Base-by-base conservation (phyloP, 2,888 invertebrate species). In the Chironomus riparius region DNA sequence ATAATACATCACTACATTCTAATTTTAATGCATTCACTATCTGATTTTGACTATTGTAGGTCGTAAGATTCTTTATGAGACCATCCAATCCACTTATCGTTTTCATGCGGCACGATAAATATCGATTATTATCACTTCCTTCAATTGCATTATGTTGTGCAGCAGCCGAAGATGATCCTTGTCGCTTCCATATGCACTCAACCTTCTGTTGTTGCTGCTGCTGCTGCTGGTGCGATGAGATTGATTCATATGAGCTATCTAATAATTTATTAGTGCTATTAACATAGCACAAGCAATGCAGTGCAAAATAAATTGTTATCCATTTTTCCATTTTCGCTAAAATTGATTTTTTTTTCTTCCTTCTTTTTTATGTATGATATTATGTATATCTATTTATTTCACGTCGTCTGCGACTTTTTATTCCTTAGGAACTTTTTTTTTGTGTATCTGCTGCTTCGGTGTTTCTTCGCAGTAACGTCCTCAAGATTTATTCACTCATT, bases 1-100 rank as follows among this genome's bases (percentile, higher is more conserved):
- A 91, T 78, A 91, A 83, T 78, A 89, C 89, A 81, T 91, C 91
- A 85, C 89, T 91, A 85, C 92, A 92, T 84, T 90, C 89, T 78
- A 91, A 86, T 80, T 87, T 87, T 79, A 92, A 84, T 15, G 90
- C 22, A 22, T 68, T 75, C 62, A 75, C 75, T 7, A 75, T 68
- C 47, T 75, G 75, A 28, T 68, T 75, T 24, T 62, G 15, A n/a
- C 61, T 56, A 50, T 47, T 65, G 62, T 15, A 22, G 7, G 62
- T 47, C 38, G 75, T 75, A 5, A 75, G 28, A 68, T 75, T 75
- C 28, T 68, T 75, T 47, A 75, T 75, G 3, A 75, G 50, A n/a
- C 68, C 68, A 47, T 75, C 75, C 48, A 75, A 68, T 75, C 75
- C 75, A 75, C 75, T 75, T 18, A 75, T 75, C 48, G 75, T 75